phyloP scores from a whole-genome alignment of 2,888 invertebrate species.

The Nomada goodeniana region DNA sequence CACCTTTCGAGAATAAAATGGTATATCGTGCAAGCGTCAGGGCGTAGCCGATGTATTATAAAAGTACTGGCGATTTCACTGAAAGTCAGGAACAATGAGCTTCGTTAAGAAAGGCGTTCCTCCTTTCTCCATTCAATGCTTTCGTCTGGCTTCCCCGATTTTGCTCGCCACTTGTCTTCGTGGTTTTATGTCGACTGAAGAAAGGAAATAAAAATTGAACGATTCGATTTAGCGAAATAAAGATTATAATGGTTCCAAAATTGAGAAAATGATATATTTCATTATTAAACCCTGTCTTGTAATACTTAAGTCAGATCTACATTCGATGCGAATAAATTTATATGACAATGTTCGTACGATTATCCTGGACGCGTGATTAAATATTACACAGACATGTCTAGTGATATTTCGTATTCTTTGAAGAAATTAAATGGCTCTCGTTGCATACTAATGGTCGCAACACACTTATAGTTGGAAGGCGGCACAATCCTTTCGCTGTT shows the following conservation, averaged over 20 bases:
- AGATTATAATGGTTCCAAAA: not conserved
- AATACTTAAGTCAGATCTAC: too few species aligned
- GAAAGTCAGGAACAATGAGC: conserved; percentile 47
- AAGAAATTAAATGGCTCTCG: conserved; percentile 25
- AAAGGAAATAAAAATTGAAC: not conserved
- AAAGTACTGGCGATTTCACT: conserved; percentile 29
- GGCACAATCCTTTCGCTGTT: conserved; percentile 59
- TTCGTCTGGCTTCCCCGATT: conserved; percentile 25
- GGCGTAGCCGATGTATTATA: not conserved
- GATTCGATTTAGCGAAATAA: not conserved
- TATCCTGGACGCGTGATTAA: not conserved
- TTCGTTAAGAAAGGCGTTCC: conserved; percentile 49
- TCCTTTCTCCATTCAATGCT: conserved; percentile 38
- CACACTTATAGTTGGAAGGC: conserved; percentile 28
- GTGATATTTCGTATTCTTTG: conserved; percentile 22
- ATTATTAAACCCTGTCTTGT: too few species aligned
- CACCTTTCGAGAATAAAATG: not conserved
- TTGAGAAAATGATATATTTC: too few species aligned
- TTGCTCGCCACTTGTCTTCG: not conserved
- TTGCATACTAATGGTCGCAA: conserved; percentile 25
- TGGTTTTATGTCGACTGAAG: too few species aligned
- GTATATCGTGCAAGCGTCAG: not conserved
- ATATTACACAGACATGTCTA: not conserved
- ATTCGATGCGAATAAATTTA: not conserved
- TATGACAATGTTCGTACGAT: not conserved